Evolutionary conservation across 1,140 invertebrate species (phyloP).

Genomic region (Andrena cerasifolii): DNA sequence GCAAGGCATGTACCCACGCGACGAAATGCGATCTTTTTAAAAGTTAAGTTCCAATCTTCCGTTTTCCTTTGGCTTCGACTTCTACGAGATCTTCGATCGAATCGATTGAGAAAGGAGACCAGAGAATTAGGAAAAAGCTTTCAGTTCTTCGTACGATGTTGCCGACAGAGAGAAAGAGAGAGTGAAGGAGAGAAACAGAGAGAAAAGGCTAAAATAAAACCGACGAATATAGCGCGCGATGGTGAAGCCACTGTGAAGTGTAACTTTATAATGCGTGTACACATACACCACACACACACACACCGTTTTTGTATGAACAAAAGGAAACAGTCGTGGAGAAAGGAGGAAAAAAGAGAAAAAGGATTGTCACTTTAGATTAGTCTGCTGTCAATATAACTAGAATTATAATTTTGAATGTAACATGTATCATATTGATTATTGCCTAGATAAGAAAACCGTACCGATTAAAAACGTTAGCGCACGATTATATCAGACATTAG

Average conservation of each 20-base stretch:
- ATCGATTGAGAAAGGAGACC: neutral
- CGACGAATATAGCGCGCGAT: slow-evolving; percentile 4
- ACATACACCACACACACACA: neutral
- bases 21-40: slow-evolving; percentile 22
- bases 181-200: too few relatives aligned
- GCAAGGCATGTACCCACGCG: slow-evolving; percentile 29
- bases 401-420: slow-evolving; percentile 75
- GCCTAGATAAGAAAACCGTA: slow-evolving; percentile 72
- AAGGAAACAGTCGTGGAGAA: slow-evolving; percentile 48
- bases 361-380: slow-evolving; percentile 73
- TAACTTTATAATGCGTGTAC: slow-evolving; percentile 23
- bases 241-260: slow-evolving; percentile 8
- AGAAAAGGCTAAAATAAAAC: slow-evolving; percentile 15
- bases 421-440: slow-evolving; percentile 78
- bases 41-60: slow-evolving; percentile 42
- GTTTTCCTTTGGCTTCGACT: slow-evolving; percentile 36
- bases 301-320: slow-evolving; percentile 38
- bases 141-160: slow-evolving; percentile 2
- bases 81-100: slow-evolving; percentile 2
- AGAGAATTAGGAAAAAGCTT: neutral
- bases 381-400: slow-evolving; percentile 77
- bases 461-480: slow-evolving; percentile 74
- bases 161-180: neutral
- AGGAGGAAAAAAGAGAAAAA: slow-evolving; percentile 20
- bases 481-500: slow-evolving; percentile 76